Conservation (phyloP, 2,113 vertebrate genomes). For the Corythornis cristatus region DNA sequence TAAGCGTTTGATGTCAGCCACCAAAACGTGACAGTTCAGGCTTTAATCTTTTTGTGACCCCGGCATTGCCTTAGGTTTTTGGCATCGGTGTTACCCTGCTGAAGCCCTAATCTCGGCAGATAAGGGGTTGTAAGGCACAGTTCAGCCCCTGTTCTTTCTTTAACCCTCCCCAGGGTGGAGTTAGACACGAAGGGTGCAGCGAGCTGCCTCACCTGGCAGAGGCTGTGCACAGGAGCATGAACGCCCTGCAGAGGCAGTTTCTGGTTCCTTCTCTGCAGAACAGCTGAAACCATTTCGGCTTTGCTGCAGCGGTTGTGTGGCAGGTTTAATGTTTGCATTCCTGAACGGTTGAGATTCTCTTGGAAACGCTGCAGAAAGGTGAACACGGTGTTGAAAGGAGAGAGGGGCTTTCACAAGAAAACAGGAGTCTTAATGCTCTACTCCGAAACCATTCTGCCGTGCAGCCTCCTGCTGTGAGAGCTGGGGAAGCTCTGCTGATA, state of each 20-base stretch:
- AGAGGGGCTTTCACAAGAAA: not conserved
- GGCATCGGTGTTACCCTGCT: not conserved
- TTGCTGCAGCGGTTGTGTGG: not conserved
- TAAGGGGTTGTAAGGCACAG: not conserved
- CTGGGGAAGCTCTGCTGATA: not conserved
- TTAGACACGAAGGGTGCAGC: not conserved
- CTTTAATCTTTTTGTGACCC: not conserved
- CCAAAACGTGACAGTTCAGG: not conserved
- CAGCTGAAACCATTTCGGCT: not conserved
- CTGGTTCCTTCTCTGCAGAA: not conserved
- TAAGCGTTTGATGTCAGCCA: not conserved
- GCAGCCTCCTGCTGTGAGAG: not conserved
- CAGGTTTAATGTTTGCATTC: not conserved
- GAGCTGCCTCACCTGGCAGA: not conserved
- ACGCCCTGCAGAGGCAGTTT: not conserved
- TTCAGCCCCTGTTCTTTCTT: slow-evolving; percentile 7
- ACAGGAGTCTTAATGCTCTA: not conserved
- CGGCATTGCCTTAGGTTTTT: not conserved
- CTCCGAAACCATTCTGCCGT: not conserved
- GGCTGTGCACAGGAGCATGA: not conserved
- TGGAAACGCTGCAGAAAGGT: not conserved
- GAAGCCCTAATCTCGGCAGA: not conserved
- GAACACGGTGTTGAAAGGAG: not conserved
- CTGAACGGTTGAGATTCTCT: not conserved
- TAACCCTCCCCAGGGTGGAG: slow-evolving; percentile 15